These are phyloP conservation scores for Chaunax sp. DNA, from an alignment of 2,797 vertebrate genomes.

Conservation along the genomic window DNA sequence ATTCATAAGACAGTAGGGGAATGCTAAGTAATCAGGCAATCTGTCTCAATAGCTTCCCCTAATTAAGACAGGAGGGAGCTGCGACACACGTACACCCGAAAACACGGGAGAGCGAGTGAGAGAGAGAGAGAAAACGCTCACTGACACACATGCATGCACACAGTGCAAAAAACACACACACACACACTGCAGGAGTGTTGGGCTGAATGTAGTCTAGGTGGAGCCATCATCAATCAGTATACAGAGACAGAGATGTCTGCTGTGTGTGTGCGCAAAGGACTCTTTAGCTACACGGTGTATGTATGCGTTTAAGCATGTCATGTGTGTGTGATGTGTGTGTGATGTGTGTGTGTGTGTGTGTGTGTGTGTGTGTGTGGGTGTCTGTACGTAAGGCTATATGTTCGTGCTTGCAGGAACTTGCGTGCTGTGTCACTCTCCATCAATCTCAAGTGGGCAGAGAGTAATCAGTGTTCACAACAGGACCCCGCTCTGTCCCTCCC, in stretches of 20 bases:
- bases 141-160: slow-evolving; percentile 4
- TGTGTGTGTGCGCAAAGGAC: no score
- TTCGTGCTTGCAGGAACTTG: slow-evolving; percentile 24
- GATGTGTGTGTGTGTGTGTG: slow-evolving; percentile 23
- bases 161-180: slow-evolving; percentile 23
- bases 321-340: no score
- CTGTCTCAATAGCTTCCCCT: slow-evolving; percentile 69
- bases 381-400: slow-evolving; percentile 18
- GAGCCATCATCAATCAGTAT: slow-evolving; percentile 67
- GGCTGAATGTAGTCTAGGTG: slow-evolving; percentile 40
- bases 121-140: slow-evolving; percentile 1
- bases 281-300: no score
- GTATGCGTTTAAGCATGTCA: no score
- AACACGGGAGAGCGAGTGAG: slow-evolving; percentile 19
- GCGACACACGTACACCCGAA: slow-evolving; percentile 32
- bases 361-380: slow-evolving; percentile 24
- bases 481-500: slow-evolving; percentile 60
- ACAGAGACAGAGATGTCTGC: slow-evolving; percentile 37
- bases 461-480: slow-evolving; percentile 82
- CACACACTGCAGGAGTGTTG: slow-evolving; percentile 30
- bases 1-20: slow-evolving; percentile 63
- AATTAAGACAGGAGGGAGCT: slow-evolving; percentile 73
- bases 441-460: slow-evolving; percentile 78
- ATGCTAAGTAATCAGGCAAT: slow-evolving; percentile 72
- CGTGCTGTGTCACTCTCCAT: slow-evolving; percentile 75